These are phyloP conservation scores for Egretta garzetta DNA, from an alignment of 2,113 vertebrate species.

Conservation along the genomic window DNA sequence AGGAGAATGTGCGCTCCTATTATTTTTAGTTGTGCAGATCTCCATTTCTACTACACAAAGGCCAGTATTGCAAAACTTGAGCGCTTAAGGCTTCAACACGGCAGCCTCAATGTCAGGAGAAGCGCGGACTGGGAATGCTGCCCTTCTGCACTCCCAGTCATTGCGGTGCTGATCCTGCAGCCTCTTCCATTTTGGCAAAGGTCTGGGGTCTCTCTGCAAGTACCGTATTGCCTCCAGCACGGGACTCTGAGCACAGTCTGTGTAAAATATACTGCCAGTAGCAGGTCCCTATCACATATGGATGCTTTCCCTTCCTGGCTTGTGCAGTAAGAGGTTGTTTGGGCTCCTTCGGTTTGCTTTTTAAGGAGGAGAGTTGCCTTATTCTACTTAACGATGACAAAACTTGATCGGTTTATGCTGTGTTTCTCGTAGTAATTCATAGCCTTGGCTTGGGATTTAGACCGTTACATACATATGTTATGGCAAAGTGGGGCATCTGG, in stretches of 20 bases:
- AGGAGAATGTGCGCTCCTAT: accelerated
- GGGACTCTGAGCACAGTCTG: not conserved
- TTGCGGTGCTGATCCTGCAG: not conserved
- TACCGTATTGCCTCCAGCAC: not conserved
- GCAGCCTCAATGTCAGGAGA: not conserved
- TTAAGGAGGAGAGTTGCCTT: not conserved
- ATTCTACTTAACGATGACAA: not conserved
- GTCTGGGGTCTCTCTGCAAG: not conserved
- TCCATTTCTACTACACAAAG: not conserved
- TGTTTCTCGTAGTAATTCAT: not conserved
- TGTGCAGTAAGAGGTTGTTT: not conserved
- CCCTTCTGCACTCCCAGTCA: not conserved
- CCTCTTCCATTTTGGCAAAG: not conserved
- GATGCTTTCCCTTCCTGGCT: not conserved
- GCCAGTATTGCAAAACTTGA: not conserved
- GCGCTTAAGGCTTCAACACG: not conserved
- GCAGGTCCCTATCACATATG: too few relatives aligned
- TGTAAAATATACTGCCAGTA: not conserved
- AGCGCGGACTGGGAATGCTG: not conserved
- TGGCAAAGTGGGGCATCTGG: not conserved
- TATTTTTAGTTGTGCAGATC: not conserved
- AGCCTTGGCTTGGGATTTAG: not conserved
- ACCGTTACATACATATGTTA: not conserved
- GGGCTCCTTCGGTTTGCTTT: not conserved
- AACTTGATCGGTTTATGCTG: not conserved